Evolutionary conservation across 2,888 invertebrate species (phyloP), one percentile per base, ranked within the genome.

Genomic region (Campoplex nolae): DNA sequence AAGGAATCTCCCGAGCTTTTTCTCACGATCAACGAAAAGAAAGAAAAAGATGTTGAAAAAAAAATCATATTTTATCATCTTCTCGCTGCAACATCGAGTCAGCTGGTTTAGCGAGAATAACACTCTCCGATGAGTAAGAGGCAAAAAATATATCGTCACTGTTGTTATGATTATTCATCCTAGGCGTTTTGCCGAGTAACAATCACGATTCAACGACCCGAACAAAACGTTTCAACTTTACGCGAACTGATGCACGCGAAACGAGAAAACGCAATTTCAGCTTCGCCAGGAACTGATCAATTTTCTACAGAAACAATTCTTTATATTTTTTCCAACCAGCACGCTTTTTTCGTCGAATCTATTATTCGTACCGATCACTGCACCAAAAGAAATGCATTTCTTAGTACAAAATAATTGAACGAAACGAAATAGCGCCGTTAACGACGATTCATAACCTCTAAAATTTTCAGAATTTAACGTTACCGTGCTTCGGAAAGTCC

Each of bases 271-370:
- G 79, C 75, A 87, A 88, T 87, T 85, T 87, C 62, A 82, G 71
- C 28, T 51, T 83, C 70, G 82, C 83, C 85, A 85, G 68, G 74
- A 84, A 78, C 77, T 71, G 48, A 87, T 88, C 83, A 81, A 87
- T 85, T 86, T 86, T 85, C 81, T 71, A 83, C 54, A 23, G 23
- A 65, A 51, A n/a, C 28, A 68, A 78, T 79, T 79, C 82, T 83
- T 67, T 56, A 35, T 32, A 28, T 51, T 62, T 32, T 74, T 76
- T 86, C 76, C 68, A 7, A 42, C 62, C 58, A 56, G 16, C 48
- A 4, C 32, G 4, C 28, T 32, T 76, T 45, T 48, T 35, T 23
- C 28, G 2, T 42, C 16, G 38, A 32, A 58, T 75, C 45, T 58
- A 38, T 67, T 3, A 75, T 35, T n/a, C 67, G 23, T 38, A 28